A percentile compares a stretch with the other conserved stretches of the same genome.
Evolutionary conservation across 2,113 vertebrate species (phyloP).

Genomic region (Heloderma charlesbogerti): DNA sequence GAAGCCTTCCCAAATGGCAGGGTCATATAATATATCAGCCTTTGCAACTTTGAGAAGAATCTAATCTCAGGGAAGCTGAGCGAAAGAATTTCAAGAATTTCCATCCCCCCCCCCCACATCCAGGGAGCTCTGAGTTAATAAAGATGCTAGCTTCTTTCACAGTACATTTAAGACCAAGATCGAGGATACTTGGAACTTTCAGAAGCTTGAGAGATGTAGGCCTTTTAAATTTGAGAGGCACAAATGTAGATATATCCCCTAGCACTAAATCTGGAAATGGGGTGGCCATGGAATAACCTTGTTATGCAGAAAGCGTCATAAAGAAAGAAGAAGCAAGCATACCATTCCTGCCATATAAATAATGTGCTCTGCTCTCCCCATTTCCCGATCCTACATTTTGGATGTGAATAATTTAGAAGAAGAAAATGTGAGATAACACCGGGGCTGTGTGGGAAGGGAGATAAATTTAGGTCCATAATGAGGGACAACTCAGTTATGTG

Average conservation of each 20-base stretch:
- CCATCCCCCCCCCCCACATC: constrained; percentile 18
- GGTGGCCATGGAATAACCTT: constrained; percentile 48
- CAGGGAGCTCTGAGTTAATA: constrained; percentile 56
- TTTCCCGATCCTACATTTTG: constrained; percentile 58
- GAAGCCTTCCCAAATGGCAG: no score
- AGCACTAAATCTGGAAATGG: constrained; percentile 46
- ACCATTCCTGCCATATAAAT: constrained; percentile 58
- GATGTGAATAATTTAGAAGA: constrained; percentile 62
- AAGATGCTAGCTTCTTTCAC: constrained; percentile 51
- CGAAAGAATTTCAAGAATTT: constrained; percentile 61
- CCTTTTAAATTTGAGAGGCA: constrained; percentile 49
- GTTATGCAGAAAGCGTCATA: constrained; percentile 24
- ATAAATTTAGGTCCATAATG: constrained; percentile 68
- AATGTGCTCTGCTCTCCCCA: constrained; percentile 48
- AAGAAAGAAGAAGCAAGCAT: constrained; percentile 39
- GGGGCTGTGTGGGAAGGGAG: constrained; percentile 61
- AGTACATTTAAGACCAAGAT: constrained; percentile 40
- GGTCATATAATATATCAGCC: no score
- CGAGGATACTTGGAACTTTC: constrained; percentile 51
- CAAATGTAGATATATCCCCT: constrained; percentile 62
- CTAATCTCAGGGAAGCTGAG: not conserved
- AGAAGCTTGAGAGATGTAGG: constrained; percentile 35
- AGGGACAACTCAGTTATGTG: constrained; percentile 58
- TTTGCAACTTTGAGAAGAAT: not conserved
- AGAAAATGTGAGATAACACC: constrained; percentile 52